Evolutionary conservation across 2,797 vertebrate genomes (phyloP).

Genomic region (Pterois miles): DNA sequence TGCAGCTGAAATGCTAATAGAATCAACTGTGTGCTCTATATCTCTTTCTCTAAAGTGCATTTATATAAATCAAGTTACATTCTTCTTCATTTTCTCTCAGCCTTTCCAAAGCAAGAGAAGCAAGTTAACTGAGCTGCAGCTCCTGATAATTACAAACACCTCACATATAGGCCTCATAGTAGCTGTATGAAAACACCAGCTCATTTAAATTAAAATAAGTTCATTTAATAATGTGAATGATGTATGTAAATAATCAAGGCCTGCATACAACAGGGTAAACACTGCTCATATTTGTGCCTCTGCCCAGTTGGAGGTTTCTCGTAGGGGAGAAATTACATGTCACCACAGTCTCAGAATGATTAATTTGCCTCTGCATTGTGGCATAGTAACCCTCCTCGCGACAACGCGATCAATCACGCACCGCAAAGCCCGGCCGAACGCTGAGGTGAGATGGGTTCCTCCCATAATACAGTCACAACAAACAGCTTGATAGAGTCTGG

Average conservation of each 20-base stretch:
- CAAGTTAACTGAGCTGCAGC: neutral
- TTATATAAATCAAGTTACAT: neutral
- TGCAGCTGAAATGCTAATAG: neutral
- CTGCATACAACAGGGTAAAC: constrained; percentile 29
- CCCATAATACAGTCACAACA: constrained; percentile 60
- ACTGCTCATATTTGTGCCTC: constrained; percentile 47
- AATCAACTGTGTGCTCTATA: neutral
- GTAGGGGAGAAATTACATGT: constrained; percentile 72
- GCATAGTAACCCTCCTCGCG: constrained; percentile 67
- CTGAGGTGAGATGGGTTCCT: constrained; percentile 52
- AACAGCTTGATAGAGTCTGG: constrained; percentile 61
- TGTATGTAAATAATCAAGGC: constrained; percentile 21
- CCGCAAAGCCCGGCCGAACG: constrained; percentile 5
- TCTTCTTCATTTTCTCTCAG: neutral
- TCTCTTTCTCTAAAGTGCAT: neutral
- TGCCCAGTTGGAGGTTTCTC: constrained; percentile 60
- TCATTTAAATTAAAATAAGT: neutral
- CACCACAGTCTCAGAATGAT: constrained; percentile 75
- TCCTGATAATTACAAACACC: neutral
- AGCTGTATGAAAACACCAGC: neutral
- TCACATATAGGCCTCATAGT: neutral
- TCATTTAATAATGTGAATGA: neutral
- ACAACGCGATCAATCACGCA: constrained; percentile 62
- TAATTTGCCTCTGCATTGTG: constrained; percentile 74
- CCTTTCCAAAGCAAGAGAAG: neutral